Base-by-base conservation (phyloP, 1,140 invertebrate species). In the Megalonaias nervosa region DNA sequence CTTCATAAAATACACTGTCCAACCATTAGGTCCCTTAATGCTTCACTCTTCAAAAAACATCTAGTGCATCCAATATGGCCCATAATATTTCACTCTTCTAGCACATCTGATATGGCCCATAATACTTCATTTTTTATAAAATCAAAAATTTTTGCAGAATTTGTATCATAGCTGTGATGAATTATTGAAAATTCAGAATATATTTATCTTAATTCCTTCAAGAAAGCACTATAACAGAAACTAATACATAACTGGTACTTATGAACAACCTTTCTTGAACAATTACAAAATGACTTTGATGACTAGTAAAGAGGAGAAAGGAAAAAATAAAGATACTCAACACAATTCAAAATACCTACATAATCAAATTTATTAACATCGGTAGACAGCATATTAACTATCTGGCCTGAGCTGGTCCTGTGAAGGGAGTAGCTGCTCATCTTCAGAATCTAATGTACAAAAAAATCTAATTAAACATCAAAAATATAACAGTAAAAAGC, bases 341-440 rank as follows among this genome's bases (percentile, higher is more conserved):
- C 5, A 58, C 67, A 23, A 16, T 19, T 19, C 48, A 9, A 69
- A 19, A 17, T 65, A 76, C 80, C 80, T 74, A 89, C 87, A 38
- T 79, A 79, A 80, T 92, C 90, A 81, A 92, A 92, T 72, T 91
- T 80, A 62, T 86, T 89, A 1, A 92, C 89, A 82, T 98, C 96
- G 88, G 97, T 98, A 14, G 96, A 96, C 65, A 98, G 91, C 19
- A 97, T 92, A 90, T 97, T 98, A 6, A 97, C 94, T 86, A 97
- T 94, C 91, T 98, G 94, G n/a, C 96, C 96, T 67, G 93, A 92
- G 12, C 95, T 95, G 14, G 94, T 95, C 82, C 94, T 92, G 38
- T 93, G 93, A 48, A 96, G 89, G 14, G 95, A 93, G 2, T 92
- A 93, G 60, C 86, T 86, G 73, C 87, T 90, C 55, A 92, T 77